Base-by-base conservation (phyloP, 2,113 vertebrate genomes). In the Petroica traversi region DNA sequence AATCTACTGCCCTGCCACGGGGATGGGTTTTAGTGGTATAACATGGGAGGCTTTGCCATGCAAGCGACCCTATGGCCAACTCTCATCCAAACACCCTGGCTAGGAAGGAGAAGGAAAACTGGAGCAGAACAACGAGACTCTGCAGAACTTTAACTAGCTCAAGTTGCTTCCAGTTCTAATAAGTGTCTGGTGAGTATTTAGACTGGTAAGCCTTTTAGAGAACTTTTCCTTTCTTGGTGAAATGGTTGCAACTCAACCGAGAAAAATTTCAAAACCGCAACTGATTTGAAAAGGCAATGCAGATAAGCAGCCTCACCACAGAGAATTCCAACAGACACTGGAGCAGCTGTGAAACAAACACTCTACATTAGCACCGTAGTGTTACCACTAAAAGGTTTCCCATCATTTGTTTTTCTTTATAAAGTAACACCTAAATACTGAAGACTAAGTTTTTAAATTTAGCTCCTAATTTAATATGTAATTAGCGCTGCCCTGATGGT, bases 401-500 rank as follows among this genome's bases (percentile, higher is more conserved):
- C 95, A 90, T 93, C 94, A 97, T 92, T 95, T 95, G 93, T 96
- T 96, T 93, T 97, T 96, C 89, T 94, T 97, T 95, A 94, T 90
- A 96, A 95, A 96, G 92, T 96, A 90, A 97, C 93, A 97, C 89
- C 95, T 97, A 97, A 97, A 97, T 88, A 93, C 63, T 94, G 80
- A 95, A 96, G 69, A 76, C 88, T 97, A 98, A 98, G 98, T 98
- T 98, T 98, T 98, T 97, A 97, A 98, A 98, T 98, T 98, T 93
- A 98, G 98, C 92, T 97, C 96, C 97, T 97, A 98, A 98, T 98
- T 98, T 98, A 98, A 98, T 98, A 98, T 92, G 97, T 97, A 98
- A 98, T 98, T 98, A 98, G 97, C 87, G 95, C 97, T 97, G 97
- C 97, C 77, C 78, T 98, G 98, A 98, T 98, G 98, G 97, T 97